Conservation (phyloP, 2,113 vertebrate genomes). For the Tachuris rubrigastra region DNA sequence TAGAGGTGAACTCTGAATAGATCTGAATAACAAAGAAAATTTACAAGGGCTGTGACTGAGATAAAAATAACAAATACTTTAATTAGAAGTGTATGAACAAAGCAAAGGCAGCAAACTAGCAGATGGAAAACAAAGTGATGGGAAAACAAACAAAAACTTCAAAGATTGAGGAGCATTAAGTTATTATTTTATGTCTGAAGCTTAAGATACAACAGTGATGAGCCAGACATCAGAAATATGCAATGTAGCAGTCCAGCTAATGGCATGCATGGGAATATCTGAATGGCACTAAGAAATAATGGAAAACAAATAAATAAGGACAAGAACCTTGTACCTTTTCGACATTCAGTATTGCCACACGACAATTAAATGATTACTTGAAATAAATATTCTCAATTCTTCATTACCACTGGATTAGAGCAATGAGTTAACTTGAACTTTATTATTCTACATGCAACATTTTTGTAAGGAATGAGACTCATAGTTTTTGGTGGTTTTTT, state of each 20-base stretch:
- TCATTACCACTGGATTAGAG: not conserved
- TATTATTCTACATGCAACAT: not conserved
- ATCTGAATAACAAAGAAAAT: conserved; percentile 7
- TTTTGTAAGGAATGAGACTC: not conserved
- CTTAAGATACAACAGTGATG: not conserved
- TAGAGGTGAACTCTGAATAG: not conserved
- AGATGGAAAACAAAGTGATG: not conserved
- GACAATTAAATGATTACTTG: not conserved
- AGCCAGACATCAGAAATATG: not conserved
- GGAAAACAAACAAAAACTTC: not conserved
- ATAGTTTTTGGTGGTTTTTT: not conserved
- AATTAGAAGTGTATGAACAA: conserved; percentile 2
- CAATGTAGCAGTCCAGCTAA: not conserved
- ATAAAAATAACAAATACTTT: conserved; percentile 5
- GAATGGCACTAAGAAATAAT: not conserved
- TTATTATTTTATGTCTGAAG: conserved; percentile 8
- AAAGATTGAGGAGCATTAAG: not conserved
- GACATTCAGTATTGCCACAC: not conserved
- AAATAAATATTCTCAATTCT: not conserved
- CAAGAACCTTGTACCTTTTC: not conserved
- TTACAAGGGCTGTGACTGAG: not conserved
- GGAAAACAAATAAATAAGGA: not conserved
- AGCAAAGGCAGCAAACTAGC: conserved; percentile 8
- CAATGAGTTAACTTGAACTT: not conserved
- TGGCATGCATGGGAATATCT: not conserved